Evolutionary conservation across 2,888 invertebrate genomes (phyloP).

Genomic region (Eremobia ochroleuca): DNA sequence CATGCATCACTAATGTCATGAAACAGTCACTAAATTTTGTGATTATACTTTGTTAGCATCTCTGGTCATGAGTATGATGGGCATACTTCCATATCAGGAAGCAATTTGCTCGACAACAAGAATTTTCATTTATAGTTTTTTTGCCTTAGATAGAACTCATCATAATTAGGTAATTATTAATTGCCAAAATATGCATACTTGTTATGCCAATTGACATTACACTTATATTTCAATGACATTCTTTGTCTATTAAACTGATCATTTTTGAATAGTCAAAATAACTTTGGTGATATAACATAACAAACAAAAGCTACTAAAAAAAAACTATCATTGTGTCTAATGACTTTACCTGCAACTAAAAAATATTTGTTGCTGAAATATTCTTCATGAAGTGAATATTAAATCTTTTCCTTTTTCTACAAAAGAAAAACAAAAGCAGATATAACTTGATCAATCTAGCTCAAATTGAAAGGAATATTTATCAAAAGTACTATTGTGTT

Average conservation of each 20-base stretch:
- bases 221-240: conserved; percentile 47
- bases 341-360: neutral
- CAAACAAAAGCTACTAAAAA: conserved; percentile 3
- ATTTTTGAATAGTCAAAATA: neutral
- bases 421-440: neutral
- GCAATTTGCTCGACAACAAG: neutral
- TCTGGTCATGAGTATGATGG: neutral
- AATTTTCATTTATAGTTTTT: neutral
- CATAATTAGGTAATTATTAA: neutral
- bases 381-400: neutral
- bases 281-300: neutral
- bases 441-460: neutral
- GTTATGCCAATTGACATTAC: conserved; percentile 14
- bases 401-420: neutral
- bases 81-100: neutral
- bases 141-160: no score
- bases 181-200: neutral
- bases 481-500: neutral
- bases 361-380: neutral
- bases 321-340: neutral
- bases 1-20: conserved; percentile 20
- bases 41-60: neutral
- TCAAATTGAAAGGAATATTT: neutral
- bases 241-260: neutral
- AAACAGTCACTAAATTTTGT: conserved; percentile 18